These are phyloP conservation scores for Discoglossus pictus DNA, from an alignment of 2,797 vertebrate species.

Conservation along the genomic window DNA sequence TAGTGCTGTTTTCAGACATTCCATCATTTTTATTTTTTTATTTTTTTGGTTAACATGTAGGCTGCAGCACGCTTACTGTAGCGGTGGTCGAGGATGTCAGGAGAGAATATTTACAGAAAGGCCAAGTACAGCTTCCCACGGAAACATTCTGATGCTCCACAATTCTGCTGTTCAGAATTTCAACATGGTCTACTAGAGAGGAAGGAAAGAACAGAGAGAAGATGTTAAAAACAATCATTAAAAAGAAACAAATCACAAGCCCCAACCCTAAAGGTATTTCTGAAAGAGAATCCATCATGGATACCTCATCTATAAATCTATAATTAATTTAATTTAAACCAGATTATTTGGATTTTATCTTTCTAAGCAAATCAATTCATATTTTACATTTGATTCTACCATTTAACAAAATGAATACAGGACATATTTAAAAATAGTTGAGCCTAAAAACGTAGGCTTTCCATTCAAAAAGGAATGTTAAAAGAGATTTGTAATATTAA, in stretches of 20 bases:
- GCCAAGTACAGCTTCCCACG: conserved; percentile 83
- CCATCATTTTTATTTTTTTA: conserved; percentile 63
- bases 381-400: no score
- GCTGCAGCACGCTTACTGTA: conserved; percentile 89
- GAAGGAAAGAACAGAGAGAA: conserved; percentile 51
- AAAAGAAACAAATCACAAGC: not conserved
- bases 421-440: no score
- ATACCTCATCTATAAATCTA: no score
- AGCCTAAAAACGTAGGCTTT: no score
- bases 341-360: no score
- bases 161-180: conserved; percentile 86
- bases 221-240: conserved; percentile 23
- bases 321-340: no score
- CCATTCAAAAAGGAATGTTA: no score
- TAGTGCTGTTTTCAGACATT: conserved; percentile 72
- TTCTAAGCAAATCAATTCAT: no score
- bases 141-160: conserved; percentile 84
- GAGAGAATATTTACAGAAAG: conserved; percentile 81
- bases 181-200: conserved; percentile 80
- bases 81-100: conserved; percentile 78
- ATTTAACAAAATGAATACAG: no score
- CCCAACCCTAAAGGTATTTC: no score
- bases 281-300: no score
- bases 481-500: no score
- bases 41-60: conserved; percentile 77